Evolutionary conservation across 2,113 vertebrate genomes (phyloP).

Genomic region (Pteropus alecto): DNA sequence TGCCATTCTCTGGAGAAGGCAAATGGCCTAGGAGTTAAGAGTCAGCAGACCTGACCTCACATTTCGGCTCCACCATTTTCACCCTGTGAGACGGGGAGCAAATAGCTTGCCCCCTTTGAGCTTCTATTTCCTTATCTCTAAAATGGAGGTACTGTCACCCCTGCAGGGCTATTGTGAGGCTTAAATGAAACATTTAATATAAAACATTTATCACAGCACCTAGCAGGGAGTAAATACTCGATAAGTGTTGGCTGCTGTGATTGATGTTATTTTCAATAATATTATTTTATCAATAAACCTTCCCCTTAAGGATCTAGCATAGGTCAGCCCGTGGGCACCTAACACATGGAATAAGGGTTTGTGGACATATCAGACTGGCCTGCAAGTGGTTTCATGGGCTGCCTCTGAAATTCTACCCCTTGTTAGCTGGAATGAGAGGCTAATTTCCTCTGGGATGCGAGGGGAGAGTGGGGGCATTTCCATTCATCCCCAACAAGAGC

Average conservation of each 20-base stretch:
- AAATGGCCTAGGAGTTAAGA: not conserved
- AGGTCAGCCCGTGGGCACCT: not conserved
- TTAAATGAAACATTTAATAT: not conserved
- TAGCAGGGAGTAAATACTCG: not conserved
- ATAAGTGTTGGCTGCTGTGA: not conserved
- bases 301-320: not conserved
- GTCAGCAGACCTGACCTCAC: not conserved
- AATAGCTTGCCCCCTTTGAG: not conserved
- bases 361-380: not conserved
- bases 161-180: not conserved
- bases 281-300: slow-evolving; percentile 50
- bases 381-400: not conserved
- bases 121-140: not conserved
- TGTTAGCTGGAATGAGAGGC: not conserved
- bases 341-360: not conserved
- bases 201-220: not conserved
- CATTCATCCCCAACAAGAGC: not conserved
- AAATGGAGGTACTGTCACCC: not conserved
- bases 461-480: not conserved
- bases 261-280: slow-evolving; percentile 40
- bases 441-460: not conserved
- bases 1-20: not conserved
- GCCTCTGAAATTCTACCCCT: not conserved
- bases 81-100: not conserved
- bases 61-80: not conserved